Conservation (phyloP, 2,113 vertebrate genomes). For the Cacatua alba region DNA sequence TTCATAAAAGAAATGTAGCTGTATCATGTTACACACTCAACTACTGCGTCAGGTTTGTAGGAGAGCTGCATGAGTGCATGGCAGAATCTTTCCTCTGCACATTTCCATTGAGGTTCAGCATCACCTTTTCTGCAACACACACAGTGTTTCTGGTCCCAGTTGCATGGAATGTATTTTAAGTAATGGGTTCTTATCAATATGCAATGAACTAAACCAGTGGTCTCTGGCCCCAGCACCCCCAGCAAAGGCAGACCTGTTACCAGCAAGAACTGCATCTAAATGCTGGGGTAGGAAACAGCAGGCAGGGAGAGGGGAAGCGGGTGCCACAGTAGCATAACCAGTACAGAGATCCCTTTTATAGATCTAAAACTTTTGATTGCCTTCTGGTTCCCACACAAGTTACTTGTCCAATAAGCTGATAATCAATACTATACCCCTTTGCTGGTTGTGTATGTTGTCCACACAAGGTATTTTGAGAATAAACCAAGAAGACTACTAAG, state of each 20-base stretch:
- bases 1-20: background rate
- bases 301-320: background rate
- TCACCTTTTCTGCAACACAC: background rate
- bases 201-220: background rate
- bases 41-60: background rate
- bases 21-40: background rate
- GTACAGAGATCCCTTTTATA: background rate
- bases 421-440: background rate
- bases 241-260: background rate
- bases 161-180: background rate
- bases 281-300: fast-evolving
- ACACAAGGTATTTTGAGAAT: background rate
- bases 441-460: background rate
- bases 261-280: background rate
- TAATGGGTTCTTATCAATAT: background rate
- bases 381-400: background rate
- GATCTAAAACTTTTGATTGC: background rate
- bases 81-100: background rate
- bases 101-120: background rate
- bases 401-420: background rate
- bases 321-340: background rate
- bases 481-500: background rate
- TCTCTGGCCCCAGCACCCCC: fast-evolving
- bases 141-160: background rate
- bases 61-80: background rate